Percentiles rank a stretch among this genome's conserved stretches.
phyloP scores from a whole-genome alignment of 2,797 vertebrate species.

The Glyptemys insculpta region DNA sequence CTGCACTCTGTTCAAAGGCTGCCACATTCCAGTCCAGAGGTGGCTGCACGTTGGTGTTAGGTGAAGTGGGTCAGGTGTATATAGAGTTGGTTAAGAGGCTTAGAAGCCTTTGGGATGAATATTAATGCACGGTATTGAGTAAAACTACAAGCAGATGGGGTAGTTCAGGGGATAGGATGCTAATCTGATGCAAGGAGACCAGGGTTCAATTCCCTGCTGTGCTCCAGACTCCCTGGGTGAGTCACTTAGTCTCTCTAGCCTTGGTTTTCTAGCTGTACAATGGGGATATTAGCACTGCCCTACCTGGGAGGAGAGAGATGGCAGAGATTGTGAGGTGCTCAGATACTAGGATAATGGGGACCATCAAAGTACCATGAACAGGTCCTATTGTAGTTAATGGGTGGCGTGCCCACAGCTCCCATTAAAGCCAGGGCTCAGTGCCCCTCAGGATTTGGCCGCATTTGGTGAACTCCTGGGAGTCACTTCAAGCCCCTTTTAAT shows the following conservation, averaged over 20 bases:
- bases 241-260: not conserved
- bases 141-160: not conserved
- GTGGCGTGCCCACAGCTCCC: not conserved
- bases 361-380: not conserved
- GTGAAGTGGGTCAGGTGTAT: not conserved
- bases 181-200: not conserved
- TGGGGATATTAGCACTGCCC: not conserved
- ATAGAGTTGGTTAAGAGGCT: not conserved
- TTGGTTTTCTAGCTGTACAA: not conserved
- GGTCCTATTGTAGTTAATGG: not conserved
- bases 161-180: no score
- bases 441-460: not conserved
- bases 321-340: not conserved
- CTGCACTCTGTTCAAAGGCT: not conserved
- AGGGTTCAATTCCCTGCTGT: not conserved
- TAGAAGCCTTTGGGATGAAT: not conserved
- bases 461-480: not conserved
- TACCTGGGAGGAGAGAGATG: not conserved
- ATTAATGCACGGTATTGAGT: not conserved
- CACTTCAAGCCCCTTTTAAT: not conserved
- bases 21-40: not conserved
- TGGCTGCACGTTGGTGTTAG: not conserved
- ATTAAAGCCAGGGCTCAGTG: not conserved
- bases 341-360: not conserved
- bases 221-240: not conserved